These are phyloP conservation scores for Drosophila ustulata DNA, from an alignment of 2,888 invertebrate species.

Conservation along the genomic window DNA sequence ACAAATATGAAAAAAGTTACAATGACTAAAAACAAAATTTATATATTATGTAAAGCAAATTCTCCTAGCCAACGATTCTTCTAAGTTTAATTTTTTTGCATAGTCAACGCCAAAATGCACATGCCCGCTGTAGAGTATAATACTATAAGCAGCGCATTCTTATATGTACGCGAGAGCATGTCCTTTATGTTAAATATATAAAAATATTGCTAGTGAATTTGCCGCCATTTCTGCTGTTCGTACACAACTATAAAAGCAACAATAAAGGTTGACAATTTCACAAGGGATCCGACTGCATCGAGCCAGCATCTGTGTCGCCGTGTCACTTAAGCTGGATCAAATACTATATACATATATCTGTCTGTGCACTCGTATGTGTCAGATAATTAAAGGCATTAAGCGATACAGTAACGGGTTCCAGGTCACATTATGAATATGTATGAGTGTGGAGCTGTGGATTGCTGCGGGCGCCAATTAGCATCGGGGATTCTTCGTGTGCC, in stretches of 20 bases:
- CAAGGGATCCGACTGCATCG: neutral
- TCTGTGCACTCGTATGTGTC: neutral
- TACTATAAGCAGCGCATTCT: neutral
- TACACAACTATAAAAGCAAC: slow-evolving; percentile 20
- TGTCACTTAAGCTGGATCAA: slow-evolving; percentile 3
- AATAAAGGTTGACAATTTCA: slow-evolving; percentile 35
- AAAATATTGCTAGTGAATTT: slow-evolving; percentile 37
- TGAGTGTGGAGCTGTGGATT: neutral
- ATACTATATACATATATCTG: neutral
- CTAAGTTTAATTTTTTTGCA: too few relatives aligned
- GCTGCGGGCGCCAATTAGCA: slow-evolving; percentile 62
- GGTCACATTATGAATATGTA: slow-evolving; percentile 15
- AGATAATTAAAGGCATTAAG: slow-evolving; percentile 13
- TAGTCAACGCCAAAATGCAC: neutral
- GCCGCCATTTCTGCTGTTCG: slow-evolving; percentile 1
- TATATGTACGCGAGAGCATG: slow-evolving; percentile 2
- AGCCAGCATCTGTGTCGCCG: slow-evolving; percentile 12
- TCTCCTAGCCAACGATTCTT: too few relatives aligned
- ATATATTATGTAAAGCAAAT: too few relatives aligned
- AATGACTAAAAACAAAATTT: too few relatives aligned
- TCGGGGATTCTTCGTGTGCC: slow-evolving; percentile 23
- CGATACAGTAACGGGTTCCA: slow-evolving; percentile 5
- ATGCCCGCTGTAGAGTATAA: neutral
- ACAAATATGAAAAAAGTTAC: too few relatives aligned
- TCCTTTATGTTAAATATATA: slow-evolving; percentile 29